phyloP scores from a whole-genome alignment of 2,113 vertebrate species.

The Oreochromis aureus region DNA sequence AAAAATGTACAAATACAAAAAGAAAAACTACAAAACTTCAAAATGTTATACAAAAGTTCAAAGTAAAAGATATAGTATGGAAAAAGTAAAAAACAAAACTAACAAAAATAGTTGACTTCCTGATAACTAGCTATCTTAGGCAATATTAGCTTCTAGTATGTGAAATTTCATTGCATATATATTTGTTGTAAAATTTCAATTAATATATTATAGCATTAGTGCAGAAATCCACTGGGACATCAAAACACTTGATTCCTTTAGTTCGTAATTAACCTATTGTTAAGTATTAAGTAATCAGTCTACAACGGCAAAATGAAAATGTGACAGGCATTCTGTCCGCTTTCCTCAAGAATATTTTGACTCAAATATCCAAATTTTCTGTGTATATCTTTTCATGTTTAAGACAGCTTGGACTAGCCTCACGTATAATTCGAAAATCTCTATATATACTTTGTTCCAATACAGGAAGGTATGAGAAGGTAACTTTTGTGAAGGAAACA shows the following conservation, averaged over 20 bases:
- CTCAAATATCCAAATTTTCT: background rate
- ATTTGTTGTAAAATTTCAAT: background rate
- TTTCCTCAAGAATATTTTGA: background rate
- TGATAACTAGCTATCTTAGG: too few relatives aligned
- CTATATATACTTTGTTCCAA: background rate
- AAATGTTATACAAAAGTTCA: background rate
- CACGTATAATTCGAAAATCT: background rate
- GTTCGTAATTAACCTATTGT: background rate
- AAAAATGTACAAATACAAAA: background rate
- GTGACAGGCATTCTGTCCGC: background rate
- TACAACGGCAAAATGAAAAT: background rate
- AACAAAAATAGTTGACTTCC: background rate
- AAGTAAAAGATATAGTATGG: too few relatives aligned
- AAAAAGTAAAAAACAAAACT: background rate
- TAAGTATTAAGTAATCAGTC: background rate
- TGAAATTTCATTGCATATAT: too few relatives aligned
- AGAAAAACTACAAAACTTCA: background rate
- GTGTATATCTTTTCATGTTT: background rate
- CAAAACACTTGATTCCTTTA: background rate
- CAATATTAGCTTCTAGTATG: too few relatives aligned
- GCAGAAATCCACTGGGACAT: background rate
- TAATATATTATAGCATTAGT: background rate
- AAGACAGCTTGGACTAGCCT: background rate
- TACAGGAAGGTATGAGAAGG: background rate
- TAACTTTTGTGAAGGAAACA: background rate